Evolutionary conservation across 1,140 invertebrate genomes (phyloP).

Genomic region (Lucilia sericata): DNA sequence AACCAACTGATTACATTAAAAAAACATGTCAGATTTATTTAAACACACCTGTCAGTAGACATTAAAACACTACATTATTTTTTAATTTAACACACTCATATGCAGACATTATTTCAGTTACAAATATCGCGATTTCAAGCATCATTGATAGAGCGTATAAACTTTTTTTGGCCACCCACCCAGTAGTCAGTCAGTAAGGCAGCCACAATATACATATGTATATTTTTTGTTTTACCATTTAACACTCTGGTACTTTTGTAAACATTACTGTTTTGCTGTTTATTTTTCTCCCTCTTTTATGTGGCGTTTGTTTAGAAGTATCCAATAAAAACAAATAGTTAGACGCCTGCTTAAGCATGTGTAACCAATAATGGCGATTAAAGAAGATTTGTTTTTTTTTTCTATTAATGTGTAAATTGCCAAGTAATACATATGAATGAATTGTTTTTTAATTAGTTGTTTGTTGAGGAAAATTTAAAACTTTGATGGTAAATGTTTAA

Average conservation of each 20-base stretch:
- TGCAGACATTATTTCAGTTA: background rate
- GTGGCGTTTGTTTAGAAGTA: background rate
- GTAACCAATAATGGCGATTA: conserved; percentile 12
- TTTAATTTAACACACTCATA: background rate
- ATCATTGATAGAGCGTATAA: conserved; percentile 22
- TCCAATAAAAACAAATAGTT: background rate
- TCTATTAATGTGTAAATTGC: background rate
- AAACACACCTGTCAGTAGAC: background rate
- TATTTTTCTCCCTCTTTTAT: background rate
- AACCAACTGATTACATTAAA: background rate
- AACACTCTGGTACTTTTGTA: background rate
- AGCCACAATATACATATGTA: background rate
- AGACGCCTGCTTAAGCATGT: conserved; percentile 19
- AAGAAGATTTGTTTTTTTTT: conserved; percentile 1
- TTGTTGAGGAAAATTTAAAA: too few relatives aligned
- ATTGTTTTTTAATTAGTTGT: background rate
- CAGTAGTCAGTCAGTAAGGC: background rate
- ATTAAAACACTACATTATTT: background rate
- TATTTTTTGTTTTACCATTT: background rate
- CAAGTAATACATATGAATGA: background rate
- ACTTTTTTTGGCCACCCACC: conserved; percentile 12
- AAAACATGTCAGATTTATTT: background rate
- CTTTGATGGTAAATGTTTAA: too few relatives aligned
- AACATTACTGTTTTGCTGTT: background rate
- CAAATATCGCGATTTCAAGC: conserved; percentile 1